Percentiles rank a stretch among this genome's conserved stretches.
Evolutionary conservation across 2,797 vertebrate species (phyloP).

Genomic region (Acanthornis magna): DNA sequence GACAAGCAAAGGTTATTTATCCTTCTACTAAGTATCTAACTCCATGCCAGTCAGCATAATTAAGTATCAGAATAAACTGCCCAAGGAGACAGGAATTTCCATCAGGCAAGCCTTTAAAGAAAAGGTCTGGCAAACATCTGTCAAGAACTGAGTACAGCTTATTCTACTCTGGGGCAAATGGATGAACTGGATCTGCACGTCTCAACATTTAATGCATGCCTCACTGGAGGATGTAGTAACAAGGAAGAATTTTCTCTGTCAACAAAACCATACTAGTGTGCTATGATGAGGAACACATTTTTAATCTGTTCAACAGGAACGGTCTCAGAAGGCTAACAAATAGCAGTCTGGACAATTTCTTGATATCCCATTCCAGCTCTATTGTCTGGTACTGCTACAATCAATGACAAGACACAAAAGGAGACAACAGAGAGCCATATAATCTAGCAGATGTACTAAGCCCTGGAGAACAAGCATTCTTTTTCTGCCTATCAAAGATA

Average conservation of each 20-base stretch:
- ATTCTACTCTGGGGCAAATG: slow-evolving; percentile 16
- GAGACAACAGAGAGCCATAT: background rate
- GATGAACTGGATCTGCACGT: background rate
- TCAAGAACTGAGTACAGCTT: background rate
- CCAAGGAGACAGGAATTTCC: slow-evolving; percentile 19
- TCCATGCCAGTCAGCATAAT: background rate
- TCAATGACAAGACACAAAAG: background rate
- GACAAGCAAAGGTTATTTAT: background rate
- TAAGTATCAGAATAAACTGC: slow-evolving; percentile 7
- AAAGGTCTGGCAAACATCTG: slow-evolving; percentile 39
- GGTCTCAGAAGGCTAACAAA: background rate
- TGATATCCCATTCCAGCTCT: slow-evolving; percentile 5
- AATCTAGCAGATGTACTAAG: slow-evolving; percentile 31
- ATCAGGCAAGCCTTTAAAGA: background rate
- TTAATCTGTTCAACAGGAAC: slow-evolving; percentile 5
- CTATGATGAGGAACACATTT: slow-evolving; percentile 18
- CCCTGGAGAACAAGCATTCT: slow-evolving; percentile 5
- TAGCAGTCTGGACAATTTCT: background rate
- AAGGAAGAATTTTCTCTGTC: slow-evolving; percentile 9
- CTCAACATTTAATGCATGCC: background rate
- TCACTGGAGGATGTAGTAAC: background rate
- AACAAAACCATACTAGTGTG: background rate
- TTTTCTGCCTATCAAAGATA: slow-evolving; percentile 43
- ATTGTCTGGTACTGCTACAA: background rate
- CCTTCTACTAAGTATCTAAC: background rate